Conservation (phyloP, 2,888 invertebrate genomes). For the Corythucha ciliata region DNA sequence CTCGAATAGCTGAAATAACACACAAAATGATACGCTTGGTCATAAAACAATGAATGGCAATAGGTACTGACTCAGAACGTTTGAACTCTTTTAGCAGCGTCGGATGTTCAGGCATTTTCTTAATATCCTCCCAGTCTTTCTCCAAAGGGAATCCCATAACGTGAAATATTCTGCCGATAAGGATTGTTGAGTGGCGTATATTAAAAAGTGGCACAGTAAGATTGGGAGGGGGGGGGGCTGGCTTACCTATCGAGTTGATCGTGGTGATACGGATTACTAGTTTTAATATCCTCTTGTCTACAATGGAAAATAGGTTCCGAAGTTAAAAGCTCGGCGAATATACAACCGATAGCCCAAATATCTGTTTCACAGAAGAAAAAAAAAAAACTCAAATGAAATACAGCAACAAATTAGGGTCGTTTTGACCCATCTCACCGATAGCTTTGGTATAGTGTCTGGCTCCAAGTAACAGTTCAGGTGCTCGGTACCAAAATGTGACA, state of each 20-base stretch:
- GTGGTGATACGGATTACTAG: conserved; percentile 98
- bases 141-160: conserved; percentile 98
- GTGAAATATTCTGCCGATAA: conserved; percentile 72
- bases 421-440: conserved; percentile 54
- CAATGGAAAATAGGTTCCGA: conserved; percentile 99
- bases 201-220: not conserved
- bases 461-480: conserved; percentile 87
- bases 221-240: not conserved
- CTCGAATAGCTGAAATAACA: conserved; percentile 62
- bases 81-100: conserved; percentile 94
- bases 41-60: conserved; percentile 1
- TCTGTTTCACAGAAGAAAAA: conserved; percentile 51
- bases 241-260: conserved; percentile 80
- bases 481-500: conserved; percentile 99
- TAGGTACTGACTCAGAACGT: conserved; percentile 67
- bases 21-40: not conserved
- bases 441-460: conserved; percentile 97
- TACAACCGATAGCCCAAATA: conserved; percentile 99
- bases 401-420: not conserved
- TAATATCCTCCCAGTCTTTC: conserved; percentile 98
- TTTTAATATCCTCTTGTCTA: conserved; percentile 98
- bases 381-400: not conserved
- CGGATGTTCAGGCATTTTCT: conserved; percentile 98
- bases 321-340: conserved; percentile 96
- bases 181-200: conserved; percentile 4